Percentiles rank a stretch among this genome's conserved stretches.
These are phyloP conservation scores for Carapus acus DNA, from an alignment of 2,797 vertebrate genomes.

Conservation along the genomic window DNA sequence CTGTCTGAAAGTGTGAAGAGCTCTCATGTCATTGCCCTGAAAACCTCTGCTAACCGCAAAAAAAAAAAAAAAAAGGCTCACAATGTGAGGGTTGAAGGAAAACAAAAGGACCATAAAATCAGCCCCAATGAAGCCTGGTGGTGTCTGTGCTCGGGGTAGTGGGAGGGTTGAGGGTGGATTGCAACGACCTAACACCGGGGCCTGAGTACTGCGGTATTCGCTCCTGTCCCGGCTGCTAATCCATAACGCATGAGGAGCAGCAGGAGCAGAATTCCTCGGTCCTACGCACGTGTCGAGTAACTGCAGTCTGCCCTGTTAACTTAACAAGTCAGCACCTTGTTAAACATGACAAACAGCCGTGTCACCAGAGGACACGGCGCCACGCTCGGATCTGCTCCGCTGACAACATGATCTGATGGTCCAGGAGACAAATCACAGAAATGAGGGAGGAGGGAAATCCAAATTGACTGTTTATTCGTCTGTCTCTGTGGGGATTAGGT, in stretches of 20 bases:
- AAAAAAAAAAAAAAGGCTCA: constrained; percentile 29
- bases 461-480: constrained; percentile 70
- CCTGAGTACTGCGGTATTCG: neutral
- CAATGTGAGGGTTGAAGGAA: constrained; percentile 43
- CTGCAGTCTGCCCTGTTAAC: constrained; percentile 58
- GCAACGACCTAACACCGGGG: constrained; percentile 25
- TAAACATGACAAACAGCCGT: constrained; percentile 59
- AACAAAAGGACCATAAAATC: constrained; percentile 59
- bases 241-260: constrained; percentile 26
- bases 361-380: constrained; percentile 19
- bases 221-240: constrained; percentile 18
- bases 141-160: constrained; percentile 19
- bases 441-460: no score
- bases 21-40: constrained; percentile 1
- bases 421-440: constrained; percentile 24
- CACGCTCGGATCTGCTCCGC: constrained; percentile 16
- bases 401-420: constrained; percentile 13
- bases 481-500: constrained; percentile 58
- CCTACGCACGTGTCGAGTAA: constrained; percentile 56
- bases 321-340: constrained; percentile 66
- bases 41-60: constrained; percentile 9
- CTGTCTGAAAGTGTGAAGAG: no score
- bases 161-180: no score
- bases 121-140: constrained; percentile 31
- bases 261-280: constrained; percentile 33